phyloP scores from a whole-genome alignment of 2,888 invertebrate species.

The Patella ulyssiponensis region DNA sequence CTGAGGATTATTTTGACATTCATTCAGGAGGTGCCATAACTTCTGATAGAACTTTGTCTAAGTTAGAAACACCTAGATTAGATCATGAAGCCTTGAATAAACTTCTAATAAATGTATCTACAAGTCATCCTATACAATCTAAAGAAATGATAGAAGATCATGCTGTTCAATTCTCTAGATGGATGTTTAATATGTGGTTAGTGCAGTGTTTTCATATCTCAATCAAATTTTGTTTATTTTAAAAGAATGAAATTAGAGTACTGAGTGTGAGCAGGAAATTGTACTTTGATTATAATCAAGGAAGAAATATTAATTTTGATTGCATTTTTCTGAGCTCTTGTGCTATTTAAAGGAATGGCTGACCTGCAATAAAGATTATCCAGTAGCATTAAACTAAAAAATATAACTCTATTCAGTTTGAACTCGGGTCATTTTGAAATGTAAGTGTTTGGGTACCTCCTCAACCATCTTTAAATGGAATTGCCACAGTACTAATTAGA shows the following conservation, averaged over 20 bases:
- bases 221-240: background rate
- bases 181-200: constrained; percentile 70
- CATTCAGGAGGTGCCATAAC: constrained; percentile 56
- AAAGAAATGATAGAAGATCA: constrained; percentile 54
- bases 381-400: too few relatives aligned
- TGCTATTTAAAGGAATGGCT: too few relatives aligned
- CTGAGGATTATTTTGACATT: constrained; percentile 64
- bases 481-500: too few relatives aligned
- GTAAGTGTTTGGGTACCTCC: too few relatives aligned
- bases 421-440: too few relatives aligned
- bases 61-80: constrained; percentile 63
- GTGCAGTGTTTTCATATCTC: constrained; percentile 15
- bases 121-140: constrained; percentile 53
- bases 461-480: too few relatives aligned
- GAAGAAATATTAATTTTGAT: background rate
- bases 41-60: constrained; percentile 68
- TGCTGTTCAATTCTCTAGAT: constrained; percentile 53
- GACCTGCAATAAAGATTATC: too few relatives aligned
- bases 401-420: too few relatives aligned
- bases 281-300: background rate
- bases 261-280: background rate
- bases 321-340: too few relatives aligned
- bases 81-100: constrained; percentile 59
- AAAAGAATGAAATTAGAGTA: background rate
- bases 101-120: constrained; percentile 47